These are phyloP conservation scores for Uloborus plumipes DNA, from an alignment of 2,888 invertebrate species.

Conservation along the genomic window DNA sequence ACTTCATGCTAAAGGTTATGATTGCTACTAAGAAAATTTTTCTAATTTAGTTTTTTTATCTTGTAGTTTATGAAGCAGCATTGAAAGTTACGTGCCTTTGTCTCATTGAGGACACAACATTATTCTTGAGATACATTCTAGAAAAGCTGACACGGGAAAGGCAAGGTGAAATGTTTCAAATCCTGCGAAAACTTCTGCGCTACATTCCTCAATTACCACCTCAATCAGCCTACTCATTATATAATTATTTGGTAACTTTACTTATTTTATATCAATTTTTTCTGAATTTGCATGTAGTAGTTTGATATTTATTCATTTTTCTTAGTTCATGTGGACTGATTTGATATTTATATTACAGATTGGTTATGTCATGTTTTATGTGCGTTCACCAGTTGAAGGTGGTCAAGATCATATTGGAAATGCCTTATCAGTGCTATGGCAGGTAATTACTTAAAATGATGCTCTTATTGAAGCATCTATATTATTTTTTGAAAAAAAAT, in stretches of 20 bases:
- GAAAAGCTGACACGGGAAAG: slow-evolving; percentile 94
- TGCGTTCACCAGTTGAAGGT: slow-evolving; percentile 94
- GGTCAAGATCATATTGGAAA: slow-evolving; percentile 95
- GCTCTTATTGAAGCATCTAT: background rate
- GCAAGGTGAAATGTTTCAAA: slow-evolving; percentile 95
- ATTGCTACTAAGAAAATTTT: background rate
- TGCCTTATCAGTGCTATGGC: slow-evolving; percentile 95
- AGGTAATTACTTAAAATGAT: slow-evolving; percentile 76
- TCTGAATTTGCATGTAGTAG: background rate
- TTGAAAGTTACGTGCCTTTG: slow-evolving; percentile 98
- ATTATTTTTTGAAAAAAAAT: background rate
- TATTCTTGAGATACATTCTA: slow-evolving; percentile 94
- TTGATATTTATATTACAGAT: slow-evolving; percentile 73
- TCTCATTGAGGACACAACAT: slow-evolving; percentile 95
- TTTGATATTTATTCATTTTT: background rate
- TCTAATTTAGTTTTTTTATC: background rate
- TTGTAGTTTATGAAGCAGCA: slow-evolving; percentile 91
- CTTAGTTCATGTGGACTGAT: background rate
- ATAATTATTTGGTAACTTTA: slow-evolving; percentile 88
- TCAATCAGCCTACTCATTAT: slow-evolving; percentile 97
- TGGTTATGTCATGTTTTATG: slow-evolving; percentile 99
- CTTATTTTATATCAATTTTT: background rate
- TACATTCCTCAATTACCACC: slow-evolving; percentile 73
- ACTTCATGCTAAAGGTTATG: background rate
- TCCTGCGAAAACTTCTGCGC: slow-evolving; percentile 87